These are phyloP conservation scores for Pseudanteris insignis DNA, from an alignment of 2,888 invertebrate genomes.

Conservation along the genomic window DNA sequence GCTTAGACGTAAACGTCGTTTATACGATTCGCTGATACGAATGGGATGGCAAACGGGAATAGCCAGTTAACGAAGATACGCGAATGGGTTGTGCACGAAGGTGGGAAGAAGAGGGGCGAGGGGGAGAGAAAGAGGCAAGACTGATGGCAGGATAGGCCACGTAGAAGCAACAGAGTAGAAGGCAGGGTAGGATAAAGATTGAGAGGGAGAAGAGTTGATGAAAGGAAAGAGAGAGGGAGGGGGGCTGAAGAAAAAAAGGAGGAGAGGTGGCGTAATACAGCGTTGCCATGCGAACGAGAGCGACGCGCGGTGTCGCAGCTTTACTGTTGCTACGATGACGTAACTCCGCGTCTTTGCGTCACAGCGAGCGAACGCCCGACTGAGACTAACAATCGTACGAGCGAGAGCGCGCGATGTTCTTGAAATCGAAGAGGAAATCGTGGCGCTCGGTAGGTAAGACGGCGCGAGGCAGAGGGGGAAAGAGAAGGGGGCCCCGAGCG, in stretches of 20 bases:
- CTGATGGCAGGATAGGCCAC: too few species aligned
- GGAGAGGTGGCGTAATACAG: constrained; percentile 45
- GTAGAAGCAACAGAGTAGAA: too few species aligned
- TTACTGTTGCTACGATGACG: constrained; percentile 56
- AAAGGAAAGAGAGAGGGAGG: not conserved
- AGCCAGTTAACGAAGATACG: too few species aligned
- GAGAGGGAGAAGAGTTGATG: not conserved
- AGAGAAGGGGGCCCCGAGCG: constrained; percentile 5
- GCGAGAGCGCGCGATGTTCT: constrained; percentile 31
- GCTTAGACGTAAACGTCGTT: constrained; percentile 26
- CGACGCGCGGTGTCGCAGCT: constrained; percentile 46
- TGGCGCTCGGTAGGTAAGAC: constrained; percentile 2
- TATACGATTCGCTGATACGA: too few species aligned
- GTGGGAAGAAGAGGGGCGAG: not conserved
- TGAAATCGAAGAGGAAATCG: constrained; percentile 23
- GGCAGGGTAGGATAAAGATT: not conserved
- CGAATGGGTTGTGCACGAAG: too few species aligned
- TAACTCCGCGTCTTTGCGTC: constrained; percentile 62
- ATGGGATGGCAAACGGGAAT: too few species aligned
- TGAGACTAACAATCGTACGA: constrained; percentile 20
- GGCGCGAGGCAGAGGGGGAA: constrained; percentile 4
- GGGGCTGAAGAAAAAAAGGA: not conserved
- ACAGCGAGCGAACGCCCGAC: constrained; percentile 41
- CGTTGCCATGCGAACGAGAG: constrained; percentile 61
- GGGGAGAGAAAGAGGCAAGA: not conserved